Base-by-base conservation (phyloP, 2,888 invertebrate genomes). In the Rhogogaster chlorosoma region DNA sequence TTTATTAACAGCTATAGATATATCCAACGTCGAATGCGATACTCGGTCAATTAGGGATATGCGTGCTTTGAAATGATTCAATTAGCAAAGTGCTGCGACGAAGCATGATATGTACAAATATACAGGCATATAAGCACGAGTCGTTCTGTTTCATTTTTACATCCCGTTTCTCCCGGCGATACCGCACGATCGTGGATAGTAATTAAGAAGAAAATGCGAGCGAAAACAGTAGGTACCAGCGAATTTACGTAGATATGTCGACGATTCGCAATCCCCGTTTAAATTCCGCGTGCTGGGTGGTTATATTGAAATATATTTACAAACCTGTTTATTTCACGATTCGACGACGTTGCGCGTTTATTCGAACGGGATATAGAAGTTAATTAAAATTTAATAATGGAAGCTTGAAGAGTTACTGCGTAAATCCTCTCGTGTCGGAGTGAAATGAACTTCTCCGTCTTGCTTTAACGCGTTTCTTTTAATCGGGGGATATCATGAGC, bases 31-130 rank as follows among this genome's bases (percentile, higher is more conserved):
- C 10, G 15, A 64, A 10, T 26, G 29, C 29, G 29, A 49, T 49
- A 29, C 15, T 67, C 6, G 67, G 29, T 67, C 29, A 29, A 12
- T 64, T 29, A 64, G 12, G 29, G 18, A 64, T 15, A 64, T 18
- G 49, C 64, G 64, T 64, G 29, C 29, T 64, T 64, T 64, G 64
- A 64, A 64, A 29, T 29, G 64, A 29, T 64, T 26, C 67, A 67
- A 67, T 26, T 32, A 32, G 12, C 67, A 9, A 67, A 67, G 67
- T 64, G 12, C 4, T 9, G 26, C 29, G 57, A 57, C n/a, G 4
- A 18, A 57, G 22, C 5, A 57, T 42, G 6, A 10, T 42, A 42
- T 38, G n/a, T n/a, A n/a, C n/a, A n/a, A n/a, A n/a, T n/a, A n/a
- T n/a, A n/a, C n/a, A n/a, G n/a, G n/a, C n/a, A n/a, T n/a, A n/a